These are phyloP conservation scores for Sebastes steindachneri DNA, from an alignment of 2,797 vertebrate species.

Conservation along the genomic window DNA sequence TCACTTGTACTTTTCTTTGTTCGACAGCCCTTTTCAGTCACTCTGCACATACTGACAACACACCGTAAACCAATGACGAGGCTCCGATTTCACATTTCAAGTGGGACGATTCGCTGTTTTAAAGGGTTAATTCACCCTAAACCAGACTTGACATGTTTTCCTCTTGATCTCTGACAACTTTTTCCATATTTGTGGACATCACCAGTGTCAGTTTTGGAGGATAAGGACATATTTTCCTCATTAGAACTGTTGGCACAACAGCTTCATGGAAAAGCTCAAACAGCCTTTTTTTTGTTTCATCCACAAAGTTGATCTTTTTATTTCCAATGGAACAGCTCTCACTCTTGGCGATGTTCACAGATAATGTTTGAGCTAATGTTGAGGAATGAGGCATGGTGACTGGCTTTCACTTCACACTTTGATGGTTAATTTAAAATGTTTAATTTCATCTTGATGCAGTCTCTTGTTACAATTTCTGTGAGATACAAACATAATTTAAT, in stretches of 20 bases:
- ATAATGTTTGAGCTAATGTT: not conserved
- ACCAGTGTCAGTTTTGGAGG: constrained; percentile 45
- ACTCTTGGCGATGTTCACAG: not conserved
- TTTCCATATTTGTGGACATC: constrained; percentile 44
- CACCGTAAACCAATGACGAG: not conserved
- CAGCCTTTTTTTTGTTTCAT: constrained; percentile 26
- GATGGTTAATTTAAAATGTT: not conserved
- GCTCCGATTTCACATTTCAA: not conserved
- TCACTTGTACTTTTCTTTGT: constrained; percentile 13
- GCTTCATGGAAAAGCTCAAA: constrained; percentile 52
- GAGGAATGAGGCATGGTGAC: not conserved
- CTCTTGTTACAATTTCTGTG: not conserved
- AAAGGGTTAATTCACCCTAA: constrained; percentile 36
- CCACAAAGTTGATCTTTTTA: constrained; percentile 31
- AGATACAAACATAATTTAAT: not conserved
- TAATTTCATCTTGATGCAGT: not conserved
- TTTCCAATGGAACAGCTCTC: constrained; percentile 27
- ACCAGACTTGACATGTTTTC: constrained; percentile 45
- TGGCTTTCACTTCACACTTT: not conserved
- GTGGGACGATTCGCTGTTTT: constrained; percentile 3
- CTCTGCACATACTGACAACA: not conserved
- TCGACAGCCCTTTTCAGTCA: not conserved
- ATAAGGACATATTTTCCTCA: constrained; percentile 64
- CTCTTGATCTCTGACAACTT: constrained; percentile 44
- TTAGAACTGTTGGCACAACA: constrained; percentile 47